These are phyloP conservation scores for Danio kyathit DNA, from an alignment of 2,797 vertebrate genomes.

Conservation along the genomic window DNA sequence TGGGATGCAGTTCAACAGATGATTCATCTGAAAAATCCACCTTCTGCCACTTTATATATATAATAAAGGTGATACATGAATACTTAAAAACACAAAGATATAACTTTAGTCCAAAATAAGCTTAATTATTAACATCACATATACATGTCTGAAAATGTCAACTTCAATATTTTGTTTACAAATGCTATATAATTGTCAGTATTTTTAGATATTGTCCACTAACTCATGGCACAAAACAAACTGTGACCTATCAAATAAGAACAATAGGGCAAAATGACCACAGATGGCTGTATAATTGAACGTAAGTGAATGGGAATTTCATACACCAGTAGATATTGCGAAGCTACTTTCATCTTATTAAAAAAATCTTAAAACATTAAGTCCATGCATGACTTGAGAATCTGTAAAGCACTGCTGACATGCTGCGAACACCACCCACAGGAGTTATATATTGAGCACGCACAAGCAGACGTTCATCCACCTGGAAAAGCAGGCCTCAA, in stretches of 20 bases:
- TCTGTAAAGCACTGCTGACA: conserved; percentile 3
- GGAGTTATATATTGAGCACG: neutral
- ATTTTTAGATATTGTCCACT: neutral
- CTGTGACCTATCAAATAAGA: neutral
- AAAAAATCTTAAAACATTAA: neutral
- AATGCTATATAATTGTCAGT: neutral
- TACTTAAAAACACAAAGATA: neutral
- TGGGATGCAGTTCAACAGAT: too few species aligned
- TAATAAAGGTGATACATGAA: too few species aligned
- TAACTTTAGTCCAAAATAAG: neutral
- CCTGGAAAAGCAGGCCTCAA: neutral
- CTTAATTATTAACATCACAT: neutral
- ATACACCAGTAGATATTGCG: neutral
- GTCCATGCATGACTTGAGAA: neutral
- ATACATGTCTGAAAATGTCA: too few species aligned
- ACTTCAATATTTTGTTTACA: neutral
- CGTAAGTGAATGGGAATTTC: neutral
- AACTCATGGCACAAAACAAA: neutral
- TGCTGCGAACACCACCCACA: neutral
- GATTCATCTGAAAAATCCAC: too few species aligned
- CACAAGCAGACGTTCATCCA: neutral
- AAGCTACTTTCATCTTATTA: neutral
- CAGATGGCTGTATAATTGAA: neutral
- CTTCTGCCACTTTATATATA: too few species aligned
- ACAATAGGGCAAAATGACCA: neutral